Percentiles rank a stretch among this genome's conserved stretches.
phyloP scores from a whole-genome alignment of 2,797 vertebrate genomes.

The Melanotaenia boesemani region DNA sequence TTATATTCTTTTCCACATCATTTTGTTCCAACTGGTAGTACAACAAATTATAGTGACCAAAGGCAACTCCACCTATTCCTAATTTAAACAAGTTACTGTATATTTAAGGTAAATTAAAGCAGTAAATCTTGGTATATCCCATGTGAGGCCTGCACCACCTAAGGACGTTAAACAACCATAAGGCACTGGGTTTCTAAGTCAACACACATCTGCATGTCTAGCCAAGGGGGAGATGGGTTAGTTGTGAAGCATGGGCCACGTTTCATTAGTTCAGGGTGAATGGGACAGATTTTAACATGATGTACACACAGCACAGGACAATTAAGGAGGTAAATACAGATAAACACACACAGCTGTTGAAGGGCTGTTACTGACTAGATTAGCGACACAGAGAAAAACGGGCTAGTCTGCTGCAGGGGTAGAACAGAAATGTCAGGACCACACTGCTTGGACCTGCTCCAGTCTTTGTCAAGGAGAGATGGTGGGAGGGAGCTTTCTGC shows the following conservation, averaged over 20 bases:
- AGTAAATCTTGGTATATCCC: constrained; percentile 2
- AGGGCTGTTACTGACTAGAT: constrained; percentile 62
- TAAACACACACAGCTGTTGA: constrained; percentile 81
- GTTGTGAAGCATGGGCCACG: constrained; percentile 44
- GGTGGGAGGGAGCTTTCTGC: constrained; percentile 8
- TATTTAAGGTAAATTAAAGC: constrained; percentile 31
- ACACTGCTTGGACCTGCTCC: constrained; percentile 59
- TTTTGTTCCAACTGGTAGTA: background rate
- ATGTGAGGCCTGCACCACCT: constrained; percentile 34
- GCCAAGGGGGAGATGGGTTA: constrained; percentile 36
- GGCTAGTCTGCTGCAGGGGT: constrained; percentile 47
- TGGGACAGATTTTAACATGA: constrained; percentile 60
- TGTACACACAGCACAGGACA: constrained; percentile 70
- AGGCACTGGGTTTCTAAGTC: constrained; percentile 28
- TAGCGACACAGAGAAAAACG: constrained; percentile 33
- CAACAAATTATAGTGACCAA: constrained; percentile 10
- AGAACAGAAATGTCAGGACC: constrained; percentile 36
- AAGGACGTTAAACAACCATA: constrained; percentile 46
- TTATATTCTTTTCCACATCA: constrained; percentile 1
- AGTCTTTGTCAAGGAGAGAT: constrained; percentile 54
- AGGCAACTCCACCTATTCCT: constrained; percentile 17
- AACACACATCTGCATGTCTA: constrained; percentile 24
- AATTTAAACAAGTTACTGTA: constrained; percentile 15
- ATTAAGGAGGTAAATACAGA: constrained; percentile 79
- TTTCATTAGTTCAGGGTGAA: constrained; percentile 76